Conservation (phyloP, 2,888 invertebrate species). For the Pseudoips prasinana region DNA sequence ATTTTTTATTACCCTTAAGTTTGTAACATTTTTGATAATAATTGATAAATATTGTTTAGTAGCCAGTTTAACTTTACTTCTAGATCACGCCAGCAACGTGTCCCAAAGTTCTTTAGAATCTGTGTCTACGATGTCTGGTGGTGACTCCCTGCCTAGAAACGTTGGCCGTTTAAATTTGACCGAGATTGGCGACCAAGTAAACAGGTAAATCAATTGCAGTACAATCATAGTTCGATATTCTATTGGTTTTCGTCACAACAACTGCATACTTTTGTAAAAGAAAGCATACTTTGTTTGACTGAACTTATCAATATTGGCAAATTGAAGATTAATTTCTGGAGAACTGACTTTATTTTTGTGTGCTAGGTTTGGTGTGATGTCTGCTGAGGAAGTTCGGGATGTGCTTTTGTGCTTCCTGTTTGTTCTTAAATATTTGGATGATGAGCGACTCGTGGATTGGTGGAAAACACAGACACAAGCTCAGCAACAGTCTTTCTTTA, state of each 20-base stretch:
- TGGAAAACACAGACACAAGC: slow-evolving; percentile 93
- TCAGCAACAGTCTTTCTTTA: slow-evolving; percentile 93
- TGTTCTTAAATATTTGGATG: slow-evolving; percentile 94
- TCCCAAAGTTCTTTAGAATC: slow-evolving; percentile 91
- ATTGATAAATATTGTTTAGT: too few species aligned
- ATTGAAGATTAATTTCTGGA: too few species aligned
- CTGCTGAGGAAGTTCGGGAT: slow-evolving; percentile 91
- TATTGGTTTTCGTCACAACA: too few species aligned
- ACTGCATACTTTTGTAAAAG: too few species aligned
- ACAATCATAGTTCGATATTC: too few species aligned
- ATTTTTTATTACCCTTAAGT: too few species aligned
- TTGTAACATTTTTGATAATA: too few species aligned
- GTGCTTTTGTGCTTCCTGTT: slow-evolving; percentile 94
- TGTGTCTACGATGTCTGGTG: slow-evolving; percentile 86
- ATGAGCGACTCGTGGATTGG: slow-evolving; percentile 94
- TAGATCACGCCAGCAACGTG: slow-evolving; percentile 86
- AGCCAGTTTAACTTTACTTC: slow-evolving; percentile 5
- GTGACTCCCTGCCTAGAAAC: slow-evolving; percentile 72
- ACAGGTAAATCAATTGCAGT: slow-evolving; percentile 63
- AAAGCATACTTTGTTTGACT: too few species aligned
- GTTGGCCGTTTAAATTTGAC: slow-evolving; percentile 62
- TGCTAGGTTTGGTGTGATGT: slow-evolving; percentile 77
- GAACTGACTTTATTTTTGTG: slow-evolving; percentile 29
- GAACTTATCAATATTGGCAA: too few species aligned
- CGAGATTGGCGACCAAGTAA: slow-evolving; percentile 77